Evolutionary conservation across 1,140 invertebrate species (phyloP), one percentile per base, ranked within the genome.

Genomic region (Drosophila kikkawai): DNA sequence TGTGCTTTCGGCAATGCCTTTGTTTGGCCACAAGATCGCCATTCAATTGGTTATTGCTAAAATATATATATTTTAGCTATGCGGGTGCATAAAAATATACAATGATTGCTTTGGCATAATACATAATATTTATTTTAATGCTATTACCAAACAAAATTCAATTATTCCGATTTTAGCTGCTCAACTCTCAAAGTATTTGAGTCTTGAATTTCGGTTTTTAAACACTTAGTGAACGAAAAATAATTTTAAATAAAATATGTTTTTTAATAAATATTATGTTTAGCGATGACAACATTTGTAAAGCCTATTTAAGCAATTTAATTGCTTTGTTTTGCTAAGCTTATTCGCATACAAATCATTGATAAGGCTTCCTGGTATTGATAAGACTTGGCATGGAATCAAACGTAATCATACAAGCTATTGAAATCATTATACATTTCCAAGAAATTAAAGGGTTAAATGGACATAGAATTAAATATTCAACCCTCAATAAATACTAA

Each of bases 1-100:
- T 22, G 17, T 1, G 60, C 36, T 32, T 55, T 55, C 11, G 36
- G 36, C 17, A 34, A 67, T 26, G 63, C 63, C 56, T 63, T 63
- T 65, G 39, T 63, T 61, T 34, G 39, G 39, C 7, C 55, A 4
- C 36, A 0, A 57, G 22, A 57, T 57, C 15, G 6, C 55, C n/a
- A 41, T 26, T 57, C 55, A 57, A 39, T 39, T 37, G 53, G 34
- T 37, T 56, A 56, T 39, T 19, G 3, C 13, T 12, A 12, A 56
- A 12, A 13, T 11, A 41, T 41, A 57, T 39, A 39, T 39, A 41
- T 22, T 22, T 22, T 2, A 11, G 2, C 11, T 7, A 37, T 9
- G 7, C 5, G 22, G 8, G 13, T 26, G 34, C 8, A 13, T 8
- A 11, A 11, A 26, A 26, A 26, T 50, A 50, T 48, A 48, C 3